Base-by-base conservation (phyloP, 2,797 vertebrate species). In the Hydrolagus colliei region DNA sequence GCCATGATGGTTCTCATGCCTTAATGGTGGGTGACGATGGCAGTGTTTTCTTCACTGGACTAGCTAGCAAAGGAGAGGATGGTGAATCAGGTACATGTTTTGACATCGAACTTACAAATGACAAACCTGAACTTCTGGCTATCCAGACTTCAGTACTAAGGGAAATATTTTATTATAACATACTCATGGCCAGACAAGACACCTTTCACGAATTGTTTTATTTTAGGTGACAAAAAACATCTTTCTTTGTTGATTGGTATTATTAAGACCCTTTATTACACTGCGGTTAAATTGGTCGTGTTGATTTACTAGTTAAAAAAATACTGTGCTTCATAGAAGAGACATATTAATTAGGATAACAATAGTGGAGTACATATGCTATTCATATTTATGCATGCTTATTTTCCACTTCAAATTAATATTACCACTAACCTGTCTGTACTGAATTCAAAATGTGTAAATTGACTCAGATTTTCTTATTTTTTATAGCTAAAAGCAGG, bases 61-160 rank as follows among this genome's bases (percentile, higher is more conserved):
- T 97, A 79, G 97, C 98, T 87, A 99, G 97, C 93, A 99, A 99
- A 93, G 98, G 98, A 89, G 98, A 99, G 88, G 98, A 99, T 85
- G 98, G 98, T 12, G 98, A 99, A 88, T 99, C 97, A 89, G 98
- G 98, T 99, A 96, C 61, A 91, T 92, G 78, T 85, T 71, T 22
- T 18, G 13, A 16, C 7, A 88, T 87, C 41, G 6, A 52, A 3
- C 41, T 3, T 52, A 52, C 41, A 52, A 52, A 52, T 3, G 41
- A 52, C 41, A 52, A 52, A 52, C 41, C 6, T 52, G 41, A 52
- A 52, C 41, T 52, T 52, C 41, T 52, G 41, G 41, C 3, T 52
- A 52, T 52, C 41, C 6, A 52, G 41, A 52, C 41, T 52, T 52
- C 41, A 52, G 6, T 52, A 52, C 41, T 52, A 52, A 52, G 41